Conservation (phyloP, 2,888 invertebrate species). For the Athalia cordata region DNA sequence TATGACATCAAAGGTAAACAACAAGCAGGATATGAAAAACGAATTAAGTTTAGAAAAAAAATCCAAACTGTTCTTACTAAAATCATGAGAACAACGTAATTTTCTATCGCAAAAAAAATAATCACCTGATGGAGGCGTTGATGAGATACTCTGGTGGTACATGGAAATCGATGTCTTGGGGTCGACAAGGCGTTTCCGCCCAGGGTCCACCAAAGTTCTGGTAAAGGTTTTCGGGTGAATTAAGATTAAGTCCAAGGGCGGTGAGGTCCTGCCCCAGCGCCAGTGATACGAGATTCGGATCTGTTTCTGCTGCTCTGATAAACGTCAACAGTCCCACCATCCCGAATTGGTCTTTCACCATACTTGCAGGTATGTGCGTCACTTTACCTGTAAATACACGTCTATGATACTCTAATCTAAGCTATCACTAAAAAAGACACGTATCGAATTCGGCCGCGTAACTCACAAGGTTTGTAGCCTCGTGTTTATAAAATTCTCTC, state of each 20-base stretch:
- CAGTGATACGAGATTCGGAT: constrained; percentile 96
- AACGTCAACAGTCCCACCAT: constrained; percentile 99
- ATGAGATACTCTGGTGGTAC: constrained; percentile 99
- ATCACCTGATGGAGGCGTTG: constrained; percentile 90
- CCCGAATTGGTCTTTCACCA: constrained; percentile 99
- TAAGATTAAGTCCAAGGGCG: constrained; percentile 97
- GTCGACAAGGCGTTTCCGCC: constrained; percentile 98
- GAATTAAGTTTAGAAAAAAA: not conserved
- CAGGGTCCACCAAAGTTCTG: constrained; percentile 99
- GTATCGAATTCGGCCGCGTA: too few relatives aligned
- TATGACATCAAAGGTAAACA: not conserved
- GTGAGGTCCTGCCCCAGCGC: constrained; percentile 99
- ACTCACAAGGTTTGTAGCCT: too few relatives aligned
- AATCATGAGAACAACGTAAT: not conserved
- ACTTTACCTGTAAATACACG: constrained; percentile 85
- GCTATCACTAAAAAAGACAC: constrained; percentile 48
- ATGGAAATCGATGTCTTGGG: constrained; percentile 98
- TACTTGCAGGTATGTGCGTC: constrained; percentile 97
- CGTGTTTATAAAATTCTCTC: not conserved
- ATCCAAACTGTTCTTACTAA: too few relatives aligned
- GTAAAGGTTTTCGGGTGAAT: constrained; percentile 98
- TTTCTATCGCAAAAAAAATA: constrained; percentile 10
- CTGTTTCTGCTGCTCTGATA: constrained; percentile 97
- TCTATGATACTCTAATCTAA: not conserved
- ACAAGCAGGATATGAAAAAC: not conserved